Conservation (phyloP, 1,140 invertebrate genomes). For the Leptopilina boulardi region DNA sequence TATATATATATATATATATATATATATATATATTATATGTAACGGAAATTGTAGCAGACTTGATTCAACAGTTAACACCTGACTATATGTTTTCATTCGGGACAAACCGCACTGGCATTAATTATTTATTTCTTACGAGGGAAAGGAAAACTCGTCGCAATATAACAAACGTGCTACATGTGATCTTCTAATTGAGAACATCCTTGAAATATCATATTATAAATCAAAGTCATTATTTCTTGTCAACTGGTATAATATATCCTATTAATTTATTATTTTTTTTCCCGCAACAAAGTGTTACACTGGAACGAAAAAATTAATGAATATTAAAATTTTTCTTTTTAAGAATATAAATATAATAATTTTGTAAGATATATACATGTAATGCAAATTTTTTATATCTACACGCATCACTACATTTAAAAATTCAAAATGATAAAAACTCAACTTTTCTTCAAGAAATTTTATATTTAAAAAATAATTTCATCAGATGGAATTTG, state of each 20-base stretch:
- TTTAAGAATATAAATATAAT: too few species aligned
- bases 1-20: too few species aligned
- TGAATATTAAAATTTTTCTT: too few species aligned
- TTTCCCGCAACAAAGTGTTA: too few species aligned
- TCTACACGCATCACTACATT: too few species aligned
- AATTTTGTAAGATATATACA: too few species aligned
- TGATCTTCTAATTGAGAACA: conserved; percentile 19
- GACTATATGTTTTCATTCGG: conserved; percentile 4
- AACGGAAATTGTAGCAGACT: conserved; percentile 26
- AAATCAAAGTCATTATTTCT: background rate
- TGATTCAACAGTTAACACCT: conserved; percentile 20
- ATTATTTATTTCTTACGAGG: conserved; percentile 28
- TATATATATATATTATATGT: background rate
- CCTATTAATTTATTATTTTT: too few species aligned
- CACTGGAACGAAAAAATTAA: background rate
- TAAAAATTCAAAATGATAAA: too few species aligned
- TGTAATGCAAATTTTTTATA: too few species aligned
- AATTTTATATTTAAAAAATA: too few species aligned
- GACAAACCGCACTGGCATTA: conserved; percentile 12
- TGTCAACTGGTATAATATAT: background rate
- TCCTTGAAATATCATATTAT: background rate
- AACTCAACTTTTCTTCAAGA: too few species aligned
- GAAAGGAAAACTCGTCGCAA: conserved; percentile 10
- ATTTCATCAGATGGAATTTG: too few species aligned
- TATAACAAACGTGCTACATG: background rate